Conservation (phyloP, 2,888 invertebrate genomes). For the Catocala sponsa region DNA sequence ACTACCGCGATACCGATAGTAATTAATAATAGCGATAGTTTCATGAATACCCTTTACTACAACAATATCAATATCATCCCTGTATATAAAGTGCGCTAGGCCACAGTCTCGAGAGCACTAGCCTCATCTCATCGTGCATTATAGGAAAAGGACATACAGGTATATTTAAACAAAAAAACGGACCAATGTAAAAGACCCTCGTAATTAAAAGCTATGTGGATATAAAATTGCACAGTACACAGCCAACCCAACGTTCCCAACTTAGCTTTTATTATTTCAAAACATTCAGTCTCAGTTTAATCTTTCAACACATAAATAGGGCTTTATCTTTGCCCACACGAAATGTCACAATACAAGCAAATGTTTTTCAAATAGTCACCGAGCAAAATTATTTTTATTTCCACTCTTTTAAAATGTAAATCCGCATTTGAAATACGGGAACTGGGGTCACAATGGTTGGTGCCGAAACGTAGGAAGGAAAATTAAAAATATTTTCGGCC, state of each 20-base stretch:
- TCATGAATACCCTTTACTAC: too few relatives aligned
- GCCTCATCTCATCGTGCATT: too few relatives aligned
- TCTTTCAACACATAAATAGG: neutral
- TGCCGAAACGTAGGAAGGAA: constrained; percentile 72
- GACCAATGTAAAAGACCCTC: too few relatives aligned
- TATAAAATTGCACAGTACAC: too few relatives aligned
- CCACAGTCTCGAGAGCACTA: too few relatives aligned
- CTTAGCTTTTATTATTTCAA: constrained; percentile 1
- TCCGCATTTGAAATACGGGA: constrained; percentile 48
- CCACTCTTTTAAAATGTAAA: constrained; percentile 45
- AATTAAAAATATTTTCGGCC: constrained; percentile 70
- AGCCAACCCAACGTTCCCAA: neutral
- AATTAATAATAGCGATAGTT: too few relatives aligned
- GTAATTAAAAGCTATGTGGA: too few relatives aligned
- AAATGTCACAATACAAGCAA: constrained; percentile 11
- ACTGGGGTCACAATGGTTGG: constrained; percentile 63
- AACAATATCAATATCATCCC: too few relatives aligned
- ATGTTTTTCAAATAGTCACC: constrained; percentile 23
- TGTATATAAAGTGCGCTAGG: too few relatives aligned
- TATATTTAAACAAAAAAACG: too few relatives aligned
- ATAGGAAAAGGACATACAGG: too few relatives aligned
- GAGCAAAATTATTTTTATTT: constrained; percentile 35
- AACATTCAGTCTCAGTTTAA: constrained; percentile 5
- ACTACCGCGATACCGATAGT: too few relatives aligned
- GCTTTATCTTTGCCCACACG: neutral